Percentiles rank a stretch among this genome's conserved stretches.
Conservation (phyloP, 2,888 invertebrate species). For the Ceratothoa steindachneri region DNA sequence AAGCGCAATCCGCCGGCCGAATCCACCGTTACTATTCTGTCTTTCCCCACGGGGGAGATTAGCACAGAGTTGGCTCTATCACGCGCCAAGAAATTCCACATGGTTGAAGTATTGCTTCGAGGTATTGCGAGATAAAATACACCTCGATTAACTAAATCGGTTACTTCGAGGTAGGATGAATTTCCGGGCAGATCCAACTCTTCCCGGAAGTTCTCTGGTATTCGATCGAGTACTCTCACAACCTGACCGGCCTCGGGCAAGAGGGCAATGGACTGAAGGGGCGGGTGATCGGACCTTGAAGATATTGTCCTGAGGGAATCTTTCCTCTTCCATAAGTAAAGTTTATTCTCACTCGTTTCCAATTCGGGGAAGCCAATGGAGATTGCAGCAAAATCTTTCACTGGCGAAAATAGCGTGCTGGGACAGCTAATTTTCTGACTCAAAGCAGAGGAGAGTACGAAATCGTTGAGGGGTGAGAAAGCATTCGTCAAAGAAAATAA, state of each 20-base stretch:
- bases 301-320: not conserved
- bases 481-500: not conserved
- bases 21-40: conserved; percentile 60
- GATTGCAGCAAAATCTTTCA: conserved; percentile 54
- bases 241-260: conserved; percentile 52
- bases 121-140: conserved; percentile 60
- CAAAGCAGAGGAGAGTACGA: conserved; percentile 53
- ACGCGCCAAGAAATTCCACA: conserved; percentile 28
- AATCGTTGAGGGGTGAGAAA: conserved; percentile 49
- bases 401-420: conserved; percentile 55
- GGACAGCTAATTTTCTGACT: conserved; percentile 55
- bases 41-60: conserved; percentile 54
- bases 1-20: conserved; percentile 58
- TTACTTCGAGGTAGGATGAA: conserved; percentile 58
- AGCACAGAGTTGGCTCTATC: conserved; percentile 53
- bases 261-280: conserved; percentile 40
- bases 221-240: conserved; percentile 49
- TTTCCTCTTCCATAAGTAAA: conserved; percentile 52
- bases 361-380: conserved; percentile 58
- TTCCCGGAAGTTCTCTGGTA: conserved; percentile 17
- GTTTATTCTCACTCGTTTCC: conserved; percentile 52
- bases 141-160: conserved; percentile 56
- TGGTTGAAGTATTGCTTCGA: conserved; percentile 27
- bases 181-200: conserved; percentile 45
- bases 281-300: not conserved